phyloP scores from a whole-genome alignment of 2,113 vertebrate genomes.

The Cephalopholis sonnerati region DNA sequence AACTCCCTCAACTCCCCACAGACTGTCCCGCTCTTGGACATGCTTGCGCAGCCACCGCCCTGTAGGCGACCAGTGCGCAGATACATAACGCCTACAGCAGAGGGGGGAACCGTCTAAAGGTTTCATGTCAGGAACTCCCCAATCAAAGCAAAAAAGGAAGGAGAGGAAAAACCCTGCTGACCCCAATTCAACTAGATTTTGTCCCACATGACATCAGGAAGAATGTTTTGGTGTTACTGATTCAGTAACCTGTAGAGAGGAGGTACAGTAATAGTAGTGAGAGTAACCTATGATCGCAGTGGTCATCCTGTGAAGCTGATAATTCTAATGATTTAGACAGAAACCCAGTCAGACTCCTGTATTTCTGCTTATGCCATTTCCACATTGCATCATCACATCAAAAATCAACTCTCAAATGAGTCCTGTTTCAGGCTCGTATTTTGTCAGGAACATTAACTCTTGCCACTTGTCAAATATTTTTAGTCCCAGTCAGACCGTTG shows the following conservation, averaged over 20 bases:
- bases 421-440: not conserved
- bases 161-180: not conserved
- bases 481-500: slow-evolving; percentile 3
- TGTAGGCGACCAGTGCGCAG: slow-evolving; percentile 66
- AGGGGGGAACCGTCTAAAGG: not conserved
- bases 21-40: slow-evolving; percentile 70
- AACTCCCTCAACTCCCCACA: slow-evolving; percentile 58
- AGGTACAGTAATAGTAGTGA: not conserved
- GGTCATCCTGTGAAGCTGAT: not conserved
- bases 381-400: not conserved
- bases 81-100: slow-evolving; percentile 33
- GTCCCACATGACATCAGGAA: slow-evolving; percentile 6
- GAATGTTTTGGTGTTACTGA: not conserved
- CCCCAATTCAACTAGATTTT: slow-evolving; percentile 25
- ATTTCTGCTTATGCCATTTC: not conserved
- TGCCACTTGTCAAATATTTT: not conserved
- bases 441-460: not conserved
- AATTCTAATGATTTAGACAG: not conserved
- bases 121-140: slow-evolving; percentile 25
- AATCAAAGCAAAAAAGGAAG: slow-evolving; percentile 14
- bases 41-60: slow-evolving; percentile 81
- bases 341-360: not conserved
- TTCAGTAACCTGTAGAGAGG: slow-evolving; percentile 2
- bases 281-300: not conserved
- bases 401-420: not conserved